These are phyloP conservation scores for Drosophila nr. medialis DNA, from an alignment of 2,888 invertebrate species.

Conservation along the genomic window DNA sequence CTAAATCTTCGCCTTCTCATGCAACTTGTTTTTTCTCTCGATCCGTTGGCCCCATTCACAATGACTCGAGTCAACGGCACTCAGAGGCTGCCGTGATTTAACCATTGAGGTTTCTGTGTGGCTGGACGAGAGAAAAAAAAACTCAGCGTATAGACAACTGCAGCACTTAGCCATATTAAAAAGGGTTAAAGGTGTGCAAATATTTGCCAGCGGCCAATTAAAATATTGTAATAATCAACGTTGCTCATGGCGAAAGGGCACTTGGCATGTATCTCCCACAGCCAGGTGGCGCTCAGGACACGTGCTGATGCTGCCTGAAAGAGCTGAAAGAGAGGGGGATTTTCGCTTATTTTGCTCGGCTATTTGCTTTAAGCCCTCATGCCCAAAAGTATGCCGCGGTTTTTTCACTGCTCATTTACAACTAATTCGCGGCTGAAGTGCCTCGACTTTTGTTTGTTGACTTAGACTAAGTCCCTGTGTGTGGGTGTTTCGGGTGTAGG, in stretches of 20 bases:
- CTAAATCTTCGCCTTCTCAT: background rate
- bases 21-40: conserved; percentile 10
- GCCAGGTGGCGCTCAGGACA: conserved; percentile 38
- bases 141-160: conserved; percentile 27
- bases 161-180: conserved; percentile 76
- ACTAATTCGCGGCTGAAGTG: conserved; percentile 54
- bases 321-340: background rate
- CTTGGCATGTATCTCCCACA: conserved; percentile 1
- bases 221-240: conserved; percentile 74
- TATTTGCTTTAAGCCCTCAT: conserved; percentile 60
- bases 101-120: conserved; percentile 26
- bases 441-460: conserved; percentile 57
- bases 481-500: conserved; percentile 2
- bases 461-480: conserved; percentile 23
- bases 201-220: conserved; percentile 79
- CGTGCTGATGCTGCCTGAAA: conserved; percentile 24
- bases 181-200: conserved; percentile 81
- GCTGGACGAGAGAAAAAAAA: conserved; percentile 45
- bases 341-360: conserved; percentile 3
- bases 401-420: conserved; percentile 43
- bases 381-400: conserved; percentile 64
- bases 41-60: conserved; percentile 21
- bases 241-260: conserved; percentile 9
- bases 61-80: conserved; percentile 30
- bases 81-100: conserved; percentile 34